Base-by-base conservation (phyloP, 2,113 vertebrate species). In the Dissostichus mawsoni region DNA sequence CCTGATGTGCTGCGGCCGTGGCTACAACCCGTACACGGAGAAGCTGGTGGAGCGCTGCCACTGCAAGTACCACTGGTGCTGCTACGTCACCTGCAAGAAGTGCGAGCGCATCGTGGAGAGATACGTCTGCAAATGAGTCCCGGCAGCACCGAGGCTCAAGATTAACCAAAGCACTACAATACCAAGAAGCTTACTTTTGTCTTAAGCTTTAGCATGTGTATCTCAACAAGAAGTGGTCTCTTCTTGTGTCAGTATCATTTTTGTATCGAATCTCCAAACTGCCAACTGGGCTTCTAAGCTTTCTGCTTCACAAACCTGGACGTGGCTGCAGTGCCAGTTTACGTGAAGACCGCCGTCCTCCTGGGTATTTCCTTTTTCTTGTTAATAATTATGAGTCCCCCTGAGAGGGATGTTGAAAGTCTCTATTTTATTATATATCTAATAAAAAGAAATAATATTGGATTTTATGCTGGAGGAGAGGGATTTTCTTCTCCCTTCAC, bases 41-140 rank as follows among this genome's bases (percentile, higher is more conserved):
- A 97, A 95, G 20, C 95, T 99, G 91, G 96, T 98, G 74, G 98
- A 99, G 89, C 90, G 98, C 11, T 99, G 98, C 89, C 97, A 99
- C 91, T 99, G 98, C 96, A 99, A 98, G 89, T 99, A 99, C 90
- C 98, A 99, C 94, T 99, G 98, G 98, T 99, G 98, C 94, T 99
- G 98, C 95, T 99, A 99, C 0, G 98, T 99, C 14, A 99, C 98
- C 86, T 99, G 98, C 86, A 99, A 98, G 88, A 97, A 97, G 90
- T 99, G 98, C 0, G 97, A 99, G 91, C 94, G 97, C 88, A 96
- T 92, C 1, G 98, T 99, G 41, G 98, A 99, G 95, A 93, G 95
- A 94, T 99, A 99, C 0, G 97, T 99, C 72, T 99, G 98, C 95
- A 99, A 99, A 92, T 99, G 96, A 98, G 62, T n/a, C 59, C 23